Evolutionary conservation across 2,113 vertebrate species (phyloP).

Genomic region (Mobula birostris): DNA sequence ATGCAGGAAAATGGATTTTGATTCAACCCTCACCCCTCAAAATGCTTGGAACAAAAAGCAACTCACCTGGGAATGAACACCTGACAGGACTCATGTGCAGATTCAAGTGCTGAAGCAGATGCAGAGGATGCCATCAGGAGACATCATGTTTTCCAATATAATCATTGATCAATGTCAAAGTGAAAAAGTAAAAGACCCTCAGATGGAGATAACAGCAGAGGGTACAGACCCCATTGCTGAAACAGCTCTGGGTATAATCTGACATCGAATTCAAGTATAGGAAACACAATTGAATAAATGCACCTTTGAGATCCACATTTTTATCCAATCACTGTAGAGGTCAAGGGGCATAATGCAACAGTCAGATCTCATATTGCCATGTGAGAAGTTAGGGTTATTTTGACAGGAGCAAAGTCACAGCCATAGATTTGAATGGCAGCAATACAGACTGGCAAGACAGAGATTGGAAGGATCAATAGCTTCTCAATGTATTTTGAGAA

Average conservation of each 20-base stretch:
- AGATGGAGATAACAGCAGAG: not conserved
- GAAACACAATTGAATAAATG: not conserved
- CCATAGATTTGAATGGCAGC: not conserved
- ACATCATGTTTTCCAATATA: not conserved
- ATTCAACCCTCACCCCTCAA: too few relatives aligned
- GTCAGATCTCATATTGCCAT: not conserved
- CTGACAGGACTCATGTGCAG: not conserved
- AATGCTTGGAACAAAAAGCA: not conserved
- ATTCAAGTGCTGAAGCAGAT: not conserved
- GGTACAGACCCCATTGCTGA: not conserved
- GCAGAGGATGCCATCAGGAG: not conserved
- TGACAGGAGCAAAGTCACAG: not conserved
- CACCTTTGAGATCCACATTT: too few relatives aligned
- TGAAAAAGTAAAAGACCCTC: not conserved
- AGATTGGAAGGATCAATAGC: not conserved
- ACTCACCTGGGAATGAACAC: not conserved
- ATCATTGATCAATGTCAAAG: not conserved
- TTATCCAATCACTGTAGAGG: not conserved
- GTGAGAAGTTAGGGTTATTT: not conserved
- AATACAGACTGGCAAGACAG: not conserved
- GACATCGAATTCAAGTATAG: not conserved
- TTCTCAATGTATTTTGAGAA: not conserved
- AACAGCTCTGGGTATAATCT: not conserved
- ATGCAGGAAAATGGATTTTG: too few relatives aligned
- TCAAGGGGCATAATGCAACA: not conserved